Evolutionary conservation across 2,888 invertebrate genomes (phyloP).

Genomic region (Spodoptera exigua): DNA sequence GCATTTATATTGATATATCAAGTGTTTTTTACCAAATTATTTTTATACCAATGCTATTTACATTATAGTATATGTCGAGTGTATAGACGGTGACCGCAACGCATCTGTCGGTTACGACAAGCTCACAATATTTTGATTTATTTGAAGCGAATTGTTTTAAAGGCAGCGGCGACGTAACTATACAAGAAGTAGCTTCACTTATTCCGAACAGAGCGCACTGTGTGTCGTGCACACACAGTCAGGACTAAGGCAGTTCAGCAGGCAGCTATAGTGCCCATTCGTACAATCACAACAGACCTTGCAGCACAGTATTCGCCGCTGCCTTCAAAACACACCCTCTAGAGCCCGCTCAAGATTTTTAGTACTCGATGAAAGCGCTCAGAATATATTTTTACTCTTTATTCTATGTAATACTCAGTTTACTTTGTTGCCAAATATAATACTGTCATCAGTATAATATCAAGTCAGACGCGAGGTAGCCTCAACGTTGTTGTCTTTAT

Average conservation of each 20-base stretch:
- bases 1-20: slow-evolving; percentile 72
- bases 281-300: no score
- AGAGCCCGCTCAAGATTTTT: slow-evolving; percentile 50
- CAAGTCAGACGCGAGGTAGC: slow-evolving; percentile 42
- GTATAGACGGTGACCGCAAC: slow-evolving; percentile 63
- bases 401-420: slow-evolving; percentile 61
- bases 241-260: no score
- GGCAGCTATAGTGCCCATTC: no score
- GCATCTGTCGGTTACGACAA: slow-evolving; percentile 41
- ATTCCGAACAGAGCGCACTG: no score
- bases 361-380: slow-evolving; percentile 60
- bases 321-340: slow-evolving; percentile 20
- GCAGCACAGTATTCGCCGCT: neutral
- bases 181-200: no score
- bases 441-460: slow-evolving; percentile 55
- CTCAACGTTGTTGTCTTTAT: slow-evolving; percentile 11
- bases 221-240: no score
- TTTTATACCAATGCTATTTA: slow-evolving; percentile 87
- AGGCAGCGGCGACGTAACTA: slow-evolving; percentile 15
- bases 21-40: slow-evolving; percentile 85
- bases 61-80: slow-evolving; percentile 71
- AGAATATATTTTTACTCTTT: slow-evolving; percentile 47
- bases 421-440: slow-evolving; percentile 72
- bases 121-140: slow-evolving; percentile 35
- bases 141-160: slow-evolving; percentile 19